phyloP scores from a whole-genome alignment of 2,113 vertebrate genomes.

The Lanius ludovicianus region DNA sequence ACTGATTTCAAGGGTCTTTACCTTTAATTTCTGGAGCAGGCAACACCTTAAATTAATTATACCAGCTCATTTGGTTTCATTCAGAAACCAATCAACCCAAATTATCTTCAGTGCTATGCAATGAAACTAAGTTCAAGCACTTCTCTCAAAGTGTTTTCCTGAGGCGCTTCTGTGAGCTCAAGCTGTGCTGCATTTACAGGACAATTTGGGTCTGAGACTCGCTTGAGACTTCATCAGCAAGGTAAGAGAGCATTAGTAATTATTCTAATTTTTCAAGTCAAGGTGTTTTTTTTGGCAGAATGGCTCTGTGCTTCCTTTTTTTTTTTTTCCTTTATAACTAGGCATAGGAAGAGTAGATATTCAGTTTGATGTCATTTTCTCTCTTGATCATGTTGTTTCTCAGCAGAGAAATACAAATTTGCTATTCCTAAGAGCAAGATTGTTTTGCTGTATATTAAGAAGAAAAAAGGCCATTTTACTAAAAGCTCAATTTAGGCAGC shows the following conservation, averaged over 20 bases:
- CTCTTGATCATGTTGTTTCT: background rate
- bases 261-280: background rate
- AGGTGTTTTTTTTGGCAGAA: background rate
- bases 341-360: background rate
- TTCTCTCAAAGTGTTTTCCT: background rate
- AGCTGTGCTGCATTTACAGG: background rate
- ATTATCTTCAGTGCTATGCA: background rate
- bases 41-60: background rate
- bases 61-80: background rate
- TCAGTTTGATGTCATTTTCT: background rate
- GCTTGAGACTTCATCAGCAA: constrained; percentile 8
- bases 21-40: background rate
- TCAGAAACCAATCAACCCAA: constrained; percentile 1
- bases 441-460: background rate
- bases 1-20: background rate
- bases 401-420: background rate
- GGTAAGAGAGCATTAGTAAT: background rate
- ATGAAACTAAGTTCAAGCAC: background rate
- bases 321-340: background rate
- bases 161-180: background rate
- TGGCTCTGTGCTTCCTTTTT: background rate
- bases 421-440: background rate
- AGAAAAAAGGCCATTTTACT: background rate
- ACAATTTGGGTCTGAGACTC: background rate
- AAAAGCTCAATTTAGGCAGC: background rate